Evolutionary conservation across 2,888 invertebrate species (phyloP).

Genomic region (Anarsia innoxiella): DNA sequence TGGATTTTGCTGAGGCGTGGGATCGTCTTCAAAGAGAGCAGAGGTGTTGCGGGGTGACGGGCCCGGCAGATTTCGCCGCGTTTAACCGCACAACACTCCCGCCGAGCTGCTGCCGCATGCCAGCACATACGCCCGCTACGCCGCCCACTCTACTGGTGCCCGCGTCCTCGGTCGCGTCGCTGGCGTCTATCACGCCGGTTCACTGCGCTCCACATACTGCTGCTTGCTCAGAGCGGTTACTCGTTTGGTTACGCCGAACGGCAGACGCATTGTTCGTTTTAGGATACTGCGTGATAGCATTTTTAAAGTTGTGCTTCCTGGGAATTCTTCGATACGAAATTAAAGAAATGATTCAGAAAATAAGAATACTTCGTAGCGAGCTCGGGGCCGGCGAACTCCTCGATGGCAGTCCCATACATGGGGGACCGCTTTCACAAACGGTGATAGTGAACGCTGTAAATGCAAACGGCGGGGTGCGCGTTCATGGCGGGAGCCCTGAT

Average conservation of each 20-base stretch:
- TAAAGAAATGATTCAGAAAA: constrained; percentile 94
- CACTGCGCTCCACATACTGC: constrained; percentile 67
- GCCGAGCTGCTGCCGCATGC: constrained; percentile 63
- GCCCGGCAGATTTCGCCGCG: constrained; percentile 71
- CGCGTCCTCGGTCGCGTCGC: constrained; percentile 46
- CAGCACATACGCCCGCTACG: constrained; percentile 52
- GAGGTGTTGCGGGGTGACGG: constrained; percentile 86
- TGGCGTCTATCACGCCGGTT: constrained; percentile 49
- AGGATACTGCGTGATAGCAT: constrained; percentile 92
- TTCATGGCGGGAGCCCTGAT: constrained; percentile 68
- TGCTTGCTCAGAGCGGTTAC: constrained; percentile 84
- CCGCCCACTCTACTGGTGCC: constrained; percentile 70
- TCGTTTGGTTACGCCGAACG: constrained; percentile 84
- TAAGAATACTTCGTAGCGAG: constrained; percentile 84
- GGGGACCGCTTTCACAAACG: constrained; percentile 65
- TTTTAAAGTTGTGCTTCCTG: constrained; percentile 91
- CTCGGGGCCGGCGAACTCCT: constrained; percentile 70
- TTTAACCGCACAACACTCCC: constrained; percentile 60
- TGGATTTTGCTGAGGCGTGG: constrained; percentile 85
- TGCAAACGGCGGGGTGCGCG: constrained; percentile 76
- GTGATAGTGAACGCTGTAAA: constrained; percentile 71
- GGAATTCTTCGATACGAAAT: constrained; percentile 91
- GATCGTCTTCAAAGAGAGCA: constrained; percentile 84
- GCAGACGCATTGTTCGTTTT: constrained; percentile 87
- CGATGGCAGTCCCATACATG: constrained; percentile 62